A percentile compares a stretch with the other conserved stretches of the same genome.
Conservation (phyloP, 1,140 invertebrate species). For the Drosophila chauvacae region DNA sequence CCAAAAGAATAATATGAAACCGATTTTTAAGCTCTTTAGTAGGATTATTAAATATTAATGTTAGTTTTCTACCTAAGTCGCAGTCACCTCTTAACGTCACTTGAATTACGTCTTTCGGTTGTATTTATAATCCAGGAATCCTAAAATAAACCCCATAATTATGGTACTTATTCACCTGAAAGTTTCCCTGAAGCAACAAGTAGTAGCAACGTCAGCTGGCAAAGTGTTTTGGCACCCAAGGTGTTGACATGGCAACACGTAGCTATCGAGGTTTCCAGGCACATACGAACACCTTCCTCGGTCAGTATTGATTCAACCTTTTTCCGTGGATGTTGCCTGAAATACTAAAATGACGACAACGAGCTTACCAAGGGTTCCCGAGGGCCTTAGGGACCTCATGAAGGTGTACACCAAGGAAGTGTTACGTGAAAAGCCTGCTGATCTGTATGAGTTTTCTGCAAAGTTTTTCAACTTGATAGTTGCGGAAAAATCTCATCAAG, state of each 20-base stretch:
- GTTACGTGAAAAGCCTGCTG: slow-evolving; percentile 85
- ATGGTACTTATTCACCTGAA: not conserved
- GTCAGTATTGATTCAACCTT: slow-evolving; percentile 75
- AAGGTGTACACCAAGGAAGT: slow-evolving; percentile 86
- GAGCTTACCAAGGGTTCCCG: slow-evolving; percentile 85
- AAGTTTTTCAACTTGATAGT: slow-evolving; percentile 85
- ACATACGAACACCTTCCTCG: slow-evolving; percentile 25
- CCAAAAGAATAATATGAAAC: not conserved
- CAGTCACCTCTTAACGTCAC: not conserved
- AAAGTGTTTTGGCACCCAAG: slow-evolving; percentile 54
- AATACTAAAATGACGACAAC: slow-evolving; percentile 55
- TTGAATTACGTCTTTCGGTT: not conserved
- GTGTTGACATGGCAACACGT: slow-evolving; percentile 69
- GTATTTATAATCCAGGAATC: slow-evolving; percentile 5
- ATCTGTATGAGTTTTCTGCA: slow-evolving; percentile 85
- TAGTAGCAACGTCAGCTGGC: slow-evolving; percentile 27
- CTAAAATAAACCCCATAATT: slow-evolving; percentile 15
- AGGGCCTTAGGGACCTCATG: slow-evolving; percentile 85
- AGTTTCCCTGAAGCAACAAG: slow-evolving; percentile 22
- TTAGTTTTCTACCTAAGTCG: not conserved
- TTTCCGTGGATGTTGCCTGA: slow-evolving; percentile 34
- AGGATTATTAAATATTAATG: not conserved
- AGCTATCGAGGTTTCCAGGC: slow-evolving; percentile 42
- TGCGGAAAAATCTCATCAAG: slow-evolving; percentile 70
- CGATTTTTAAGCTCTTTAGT: no score